A percentile compares a stretch with the other conserved stretches of the same genome.
phyloP scores from a whole-genome alignment of 35 echinoderm and acorn worm genomes.

The Ophiothrix spiculata region DNA sequence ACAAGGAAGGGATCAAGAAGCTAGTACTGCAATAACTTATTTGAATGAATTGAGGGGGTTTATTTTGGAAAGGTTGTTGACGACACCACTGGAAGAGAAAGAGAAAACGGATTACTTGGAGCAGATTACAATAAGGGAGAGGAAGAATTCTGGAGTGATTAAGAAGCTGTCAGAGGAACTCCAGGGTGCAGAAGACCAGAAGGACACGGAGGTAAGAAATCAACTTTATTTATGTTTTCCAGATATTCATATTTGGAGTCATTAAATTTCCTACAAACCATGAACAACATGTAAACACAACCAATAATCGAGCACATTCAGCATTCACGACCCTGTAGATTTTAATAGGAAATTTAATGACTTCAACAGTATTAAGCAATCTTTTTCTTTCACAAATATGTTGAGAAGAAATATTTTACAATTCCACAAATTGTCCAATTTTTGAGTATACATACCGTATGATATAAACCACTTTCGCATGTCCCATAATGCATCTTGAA shows the following conservation, averaged over 20 bases:
- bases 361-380: too few relatives aligned
- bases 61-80: slow-evolving; percentile 84
- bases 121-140: slow-evolving; percentile 85
- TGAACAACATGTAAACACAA: too few relatives aligned
- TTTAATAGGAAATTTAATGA: too few relatives aligned
- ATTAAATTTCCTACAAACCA: not conserved
- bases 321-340: too few relatives aligned
- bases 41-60: slow-evolving; percentile 79
- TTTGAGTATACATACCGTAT: too few relatives aligned
- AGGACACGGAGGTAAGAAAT: slow-evolving; percentile 73
- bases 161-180: slow-evolving; percentile 88
- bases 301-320: too few relatives aligned
- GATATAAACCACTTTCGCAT: too few relatives aligned
- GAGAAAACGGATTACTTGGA: slow-evolving; percentile 82
- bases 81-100: slow-evolving; percentile 93
- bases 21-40: slow-evolving; percentile 60
- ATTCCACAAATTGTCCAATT: too few relatives aligned
- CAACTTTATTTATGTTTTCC: slow-evolving; percentile 1
- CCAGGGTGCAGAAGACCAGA: slow-evolving; percentile 74
- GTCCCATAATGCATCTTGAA: too few relatives aligned
- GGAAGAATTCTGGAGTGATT: slow-evolving; percentile 90
- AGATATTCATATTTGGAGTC: not conserved
- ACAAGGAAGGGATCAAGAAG: slow-evolving; percentile 55
- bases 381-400: too few relatives aligned
- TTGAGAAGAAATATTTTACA: too few relatives aligned